phyloP scores from a whole-genome alignment of 2,888 invertebrate genomes.

The Pristionchus arcanus region DNA sequence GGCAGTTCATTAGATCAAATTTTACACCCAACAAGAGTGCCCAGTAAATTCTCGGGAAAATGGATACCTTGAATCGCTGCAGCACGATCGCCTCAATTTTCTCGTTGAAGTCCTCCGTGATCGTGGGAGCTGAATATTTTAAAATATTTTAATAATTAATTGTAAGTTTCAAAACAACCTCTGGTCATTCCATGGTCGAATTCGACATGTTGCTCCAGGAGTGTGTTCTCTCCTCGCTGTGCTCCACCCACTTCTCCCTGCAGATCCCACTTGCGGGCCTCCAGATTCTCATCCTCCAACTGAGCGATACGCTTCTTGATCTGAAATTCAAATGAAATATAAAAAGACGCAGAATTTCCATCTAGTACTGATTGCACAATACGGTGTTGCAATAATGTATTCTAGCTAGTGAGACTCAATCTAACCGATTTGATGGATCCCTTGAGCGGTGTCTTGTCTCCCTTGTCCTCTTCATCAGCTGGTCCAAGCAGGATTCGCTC shows the following conservation, averaged over 20 bases:
- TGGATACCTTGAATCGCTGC: constrained; percentile 42
- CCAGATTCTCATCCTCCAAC: constrained; percentile 53
- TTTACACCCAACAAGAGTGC: neutral
- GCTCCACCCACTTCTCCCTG: constrained; percentile 45
- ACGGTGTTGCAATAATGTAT: too few relatives aligned
- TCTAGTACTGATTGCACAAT: too few relatives aligned
- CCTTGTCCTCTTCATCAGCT: constrained; percentile 51
- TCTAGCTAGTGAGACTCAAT: neutral
- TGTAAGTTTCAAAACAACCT: constrained; percentile 4
- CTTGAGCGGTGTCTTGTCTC: constrained; percentile 48
- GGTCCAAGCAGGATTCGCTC: constrained; percentile 55
- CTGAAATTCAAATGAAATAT: constrained; percentile 2
- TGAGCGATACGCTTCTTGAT: constrained; percentile 54
- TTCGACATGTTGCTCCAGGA: constrained; percentile 51
- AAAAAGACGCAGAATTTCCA: too few relatives aligned
- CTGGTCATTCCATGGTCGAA: constrained; percentile 54
- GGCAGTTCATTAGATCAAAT: neutral
- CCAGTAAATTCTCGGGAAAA: neutral
- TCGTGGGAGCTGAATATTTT: constrained; percentile 36
- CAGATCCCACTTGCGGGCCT: constrained; percentile 34
- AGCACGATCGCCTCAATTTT: constrained; percentile 54
- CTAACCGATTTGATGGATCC: constrained; percentile 43
- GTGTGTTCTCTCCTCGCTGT: constrained; percentile 44
- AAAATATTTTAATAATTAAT: neutral
- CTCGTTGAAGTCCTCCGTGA: constrained; percentile 56